Base-by-base conservation (phyloP, 2,113 vertebrate genomes). In the Plotosus lineatus region DNA sequence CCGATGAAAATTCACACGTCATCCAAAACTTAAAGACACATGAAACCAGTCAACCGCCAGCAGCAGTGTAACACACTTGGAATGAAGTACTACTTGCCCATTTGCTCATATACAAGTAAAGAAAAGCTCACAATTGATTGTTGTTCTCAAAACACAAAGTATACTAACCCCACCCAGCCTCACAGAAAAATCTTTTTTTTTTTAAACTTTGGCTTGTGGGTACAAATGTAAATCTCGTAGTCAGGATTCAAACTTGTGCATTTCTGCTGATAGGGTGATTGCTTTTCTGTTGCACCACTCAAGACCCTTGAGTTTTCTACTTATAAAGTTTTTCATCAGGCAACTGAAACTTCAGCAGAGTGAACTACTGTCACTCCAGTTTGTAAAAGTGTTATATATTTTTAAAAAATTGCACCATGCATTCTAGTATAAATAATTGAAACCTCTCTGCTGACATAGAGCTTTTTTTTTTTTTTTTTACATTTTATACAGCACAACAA, bases 281-380 rank as follows among this genome's bases (percentile, higher is more conserved):
- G 0, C 23, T 44, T 33, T 66, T 21, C 33, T 23, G 1, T 5
- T 60, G 10, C 15, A 38, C 55, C 12, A 38, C 40, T 73, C 78
- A 65, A 50, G 33, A 9, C 11, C 40, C 10, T 3, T 3, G 46
- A 10, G n/a, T 76, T 72, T 61, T 60, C 2, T 15, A 33, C 50
- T 40, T 36, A 79, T 75, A 50, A 38, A 58, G 40, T 36, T 65
- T 74, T 50, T 56, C 10, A n/a, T 36, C 53, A 58, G 50, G 51
- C 26, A 28, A 42, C 21, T 15, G 40, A 77, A 42, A 66, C 65
- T 58, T 79, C 66, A 71, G 38, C 66, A 46, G 53, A 72, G 23
- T n/a, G 77, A 78, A 48, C 21, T 68, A 53, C 31, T 48, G 66
- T 58, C 66, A 58, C 40, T 10, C 12, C 46, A 33, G 40, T 79